Conservation (phyloP, 2,888 invertebrate genomes). For the Torymus texanus region DNA sequence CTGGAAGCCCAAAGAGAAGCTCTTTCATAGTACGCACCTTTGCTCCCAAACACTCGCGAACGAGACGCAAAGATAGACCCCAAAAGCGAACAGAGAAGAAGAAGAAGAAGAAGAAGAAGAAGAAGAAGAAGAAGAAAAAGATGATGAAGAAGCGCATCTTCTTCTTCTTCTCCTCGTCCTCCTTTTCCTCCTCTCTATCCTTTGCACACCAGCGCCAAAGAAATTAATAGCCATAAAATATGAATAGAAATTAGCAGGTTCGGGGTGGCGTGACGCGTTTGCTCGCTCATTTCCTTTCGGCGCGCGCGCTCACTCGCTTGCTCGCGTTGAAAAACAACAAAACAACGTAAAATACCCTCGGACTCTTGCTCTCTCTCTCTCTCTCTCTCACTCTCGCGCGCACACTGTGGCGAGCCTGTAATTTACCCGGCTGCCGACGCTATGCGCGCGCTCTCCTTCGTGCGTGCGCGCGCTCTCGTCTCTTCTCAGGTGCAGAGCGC, state of each 20-base stretch:
- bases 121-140: too few species aligned
- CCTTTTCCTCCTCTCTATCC: too few species aligned
- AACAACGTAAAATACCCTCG: constrained; percentile 72
- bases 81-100: too few species aligned
- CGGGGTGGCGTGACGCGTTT: constrained; percentile 76
- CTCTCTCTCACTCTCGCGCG: constrained; percentile 51
- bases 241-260: constrained; percentile 76
- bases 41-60: too few species aligned
- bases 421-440: constrained; percentile 74
- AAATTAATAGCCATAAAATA: constrained; percentile 76
- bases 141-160: too few species aligned
- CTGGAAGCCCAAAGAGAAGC: too few species aligned
- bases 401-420: constrained; percentile 70
- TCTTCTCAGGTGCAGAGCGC: constrained; percentile 11
- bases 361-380: neutral
- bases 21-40: too few species aligned
- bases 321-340: constrained; percentile 75
- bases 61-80: too few species aligned
- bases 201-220: constrained; percentile 61
- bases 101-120: too few species aligned
- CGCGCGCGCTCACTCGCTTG: constrained; percentile 66
- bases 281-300: constrained; percentile 76
- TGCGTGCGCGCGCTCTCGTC: neutral
- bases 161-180: too few species aligned
- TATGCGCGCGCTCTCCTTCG: constrained; percentile 18